Conservation (phyloP, 1,140 invertebrate genomes). For the Cyclina sinensis region DNA sequence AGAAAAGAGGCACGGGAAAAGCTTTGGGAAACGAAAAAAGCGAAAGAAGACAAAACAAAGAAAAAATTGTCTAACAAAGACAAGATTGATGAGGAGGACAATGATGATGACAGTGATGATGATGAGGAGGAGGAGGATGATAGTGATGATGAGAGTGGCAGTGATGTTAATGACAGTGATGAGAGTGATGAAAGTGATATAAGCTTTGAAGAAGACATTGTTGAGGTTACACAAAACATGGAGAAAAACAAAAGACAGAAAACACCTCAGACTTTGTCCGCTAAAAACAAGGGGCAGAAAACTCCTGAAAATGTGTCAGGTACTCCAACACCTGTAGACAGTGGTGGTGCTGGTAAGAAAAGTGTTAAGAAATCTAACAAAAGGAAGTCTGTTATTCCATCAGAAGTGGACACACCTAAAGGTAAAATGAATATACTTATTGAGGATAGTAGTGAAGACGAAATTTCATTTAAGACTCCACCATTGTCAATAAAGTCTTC, state of each 20-base stretch:
- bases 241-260: neutral
- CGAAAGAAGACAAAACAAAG: neutral
- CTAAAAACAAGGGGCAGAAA: neutral
- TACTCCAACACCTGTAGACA: neutral
- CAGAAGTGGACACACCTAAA: constrained; percentile 52
- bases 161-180: neutral
- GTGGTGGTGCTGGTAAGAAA: neutral
- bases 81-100: neutral
- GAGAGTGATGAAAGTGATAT: neutral
- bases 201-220: neutral
- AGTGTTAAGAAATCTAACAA: constrained; percentile 1
- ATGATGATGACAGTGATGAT: neutral
- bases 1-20: neutral
- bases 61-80: neutral
- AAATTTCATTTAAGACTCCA: constrained; percentile 69
- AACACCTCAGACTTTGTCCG: no score
- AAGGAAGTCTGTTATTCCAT: constrained; percentile 36
- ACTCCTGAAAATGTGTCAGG: neutral
- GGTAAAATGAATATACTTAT: constrained; percentile 59
- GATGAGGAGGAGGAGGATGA: neutral
- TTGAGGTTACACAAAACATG: neutral
- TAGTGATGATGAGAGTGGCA: neutral
- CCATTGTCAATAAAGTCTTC: constrained; percentile 67
- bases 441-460: constrained; percentile 69
- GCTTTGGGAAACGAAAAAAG: neutral